These are phyloP conservation scores for Enteromius paludinosus DNA, from an alignment of 2,797 vertebrate species.

Conservation along the genomic window DNA sequence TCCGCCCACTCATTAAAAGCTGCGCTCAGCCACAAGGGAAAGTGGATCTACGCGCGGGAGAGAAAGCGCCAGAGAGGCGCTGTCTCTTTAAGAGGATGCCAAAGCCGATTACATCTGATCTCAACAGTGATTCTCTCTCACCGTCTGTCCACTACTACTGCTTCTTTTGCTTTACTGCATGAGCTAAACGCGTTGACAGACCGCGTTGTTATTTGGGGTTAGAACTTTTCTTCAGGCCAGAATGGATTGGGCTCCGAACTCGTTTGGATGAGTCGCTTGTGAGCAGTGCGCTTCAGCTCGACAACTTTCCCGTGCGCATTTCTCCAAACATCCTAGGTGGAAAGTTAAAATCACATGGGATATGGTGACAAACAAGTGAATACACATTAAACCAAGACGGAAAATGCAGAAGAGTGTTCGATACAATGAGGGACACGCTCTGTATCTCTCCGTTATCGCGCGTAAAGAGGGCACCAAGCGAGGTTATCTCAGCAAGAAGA, in stretches of 20 bases:
- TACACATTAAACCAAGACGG: slow-evolving; percentile 44
- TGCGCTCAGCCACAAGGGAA: slow-evolving; percentile 39
- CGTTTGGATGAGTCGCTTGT: slow-evolving; percentile 51
- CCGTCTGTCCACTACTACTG: slow-evolving; percentile 67
- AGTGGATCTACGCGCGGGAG: slow-evolving; percentile 52
- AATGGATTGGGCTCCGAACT: slow-evolving; percentile 62
- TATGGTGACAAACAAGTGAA: slow-evolving; percentile 50
- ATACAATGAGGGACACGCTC: slow-evolving; percentile 88
- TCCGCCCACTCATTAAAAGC: slow-evolving; percentile 43
- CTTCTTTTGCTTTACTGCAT: slow-evolving; percentile 1
- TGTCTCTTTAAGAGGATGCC: slow-evolving; percentile 80
- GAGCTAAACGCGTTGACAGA: slow-evolving; percentile 40
- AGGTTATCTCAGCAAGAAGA: slow-evolving; percentile 86
- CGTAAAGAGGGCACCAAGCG: slow-evolving; percentile 88
- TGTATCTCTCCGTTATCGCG: slow-evolving; percentile 84
- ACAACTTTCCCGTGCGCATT: slow-evolving; percentile 73
- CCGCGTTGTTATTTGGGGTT: neutral
- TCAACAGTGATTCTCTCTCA: slow-evolving; percentile 73
- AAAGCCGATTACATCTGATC: slow-evolving; percentile 87
- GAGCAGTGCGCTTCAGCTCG: slow-evolving; percentile 57
- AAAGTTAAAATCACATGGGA: slow-evolving; percentile 62
- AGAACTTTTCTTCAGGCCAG: slow-evolving; percentile 7
- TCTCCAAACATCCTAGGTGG: slow-evolving; percentile 49
- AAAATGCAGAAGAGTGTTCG: slow-evolving; percentile 93
- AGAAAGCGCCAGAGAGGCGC: slow-evolving; percentile 59